Evolutionary conservation across 1,140 invertebrate genomes (phyloP), one percentile per base, ranked within the genome.

Genomic region (Rhopalosiphum maidis): DNA sequence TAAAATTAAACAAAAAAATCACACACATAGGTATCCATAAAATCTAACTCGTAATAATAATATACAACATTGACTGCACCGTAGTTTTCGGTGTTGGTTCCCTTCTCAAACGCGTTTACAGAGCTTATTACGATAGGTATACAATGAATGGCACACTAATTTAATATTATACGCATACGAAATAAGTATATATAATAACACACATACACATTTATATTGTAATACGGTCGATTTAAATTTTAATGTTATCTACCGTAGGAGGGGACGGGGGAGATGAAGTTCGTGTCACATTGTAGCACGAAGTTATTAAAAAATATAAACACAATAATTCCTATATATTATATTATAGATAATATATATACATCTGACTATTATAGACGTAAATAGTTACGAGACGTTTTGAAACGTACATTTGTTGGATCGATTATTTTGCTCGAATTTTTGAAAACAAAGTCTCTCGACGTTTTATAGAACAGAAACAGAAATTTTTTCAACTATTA

Each of bases 61-160:
- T 41, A 43, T 85, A 85, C 22, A 25, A 85, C 37, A 85, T 85
- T 85, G 41, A 85, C 83, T 85, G 83, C 83, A 30, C 41, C 37
- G 23, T 25, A n/a, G 11, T 48, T 51, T 51, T n/a, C 1, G 46
- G 30, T n/a, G 7, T 35, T n/a, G 86, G 46, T 54, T 35, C n/a
- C 18, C 37, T 51, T 88, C 3, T 88, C 8, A 23, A 88, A 54
- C 15, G 21, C 46, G 48, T 54, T 35, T 22, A n/a, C n/a, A 54
- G 8, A 41, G 3, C n/a, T 37, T 88, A 35, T 35, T 48, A 35
- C 54, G n/a, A 23, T n/a, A 51, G 9, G 18, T 30, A n/a, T 88
- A 51, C 21, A 48, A 88, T 35, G 46, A 88, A 88, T 88, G 87
- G 87, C 87, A 88, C 87, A 51, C 46, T 35, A 21, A 88, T n/a